These are phyloP conservation scores for Clanis bilineata DNA, from an alignment of 2,888 invertebrate genomes.

Conservation along the genomic window DNA sequence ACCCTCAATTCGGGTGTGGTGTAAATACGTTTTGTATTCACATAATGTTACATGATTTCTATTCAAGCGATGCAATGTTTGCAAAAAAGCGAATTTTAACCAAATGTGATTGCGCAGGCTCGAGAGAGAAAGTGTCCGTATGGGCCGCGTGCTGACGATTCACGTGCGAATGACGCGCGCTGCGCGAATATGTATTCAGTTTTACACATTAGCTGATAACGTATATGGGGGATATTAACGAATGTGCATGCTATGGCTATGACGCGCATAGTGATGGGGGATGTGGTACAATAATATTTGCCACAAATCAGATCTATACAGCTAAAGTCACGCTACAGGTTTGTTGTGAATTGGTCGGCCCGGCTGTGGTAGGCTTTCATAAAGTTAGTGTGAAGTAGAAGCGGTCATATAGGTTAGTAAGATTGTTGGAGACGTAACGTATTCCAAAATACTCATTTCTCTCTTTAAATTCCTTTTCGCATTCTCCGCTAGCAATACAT, in stretches of 20 bases:
- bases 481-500: too few relatives aligned
- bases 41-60: constrained; percentile 22
- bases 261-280: neutral
- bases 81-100: constrained; percentile 65
- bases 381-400: too few relatives aligned
- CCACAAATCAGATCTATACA: too few relatives aligned
- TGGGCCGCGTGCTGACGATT: constrained; percentile 49
- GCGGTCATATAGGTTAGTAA: too few relatives aligned
- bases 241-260: constrained; percentile 17
- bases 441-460: too few relatives aligned
- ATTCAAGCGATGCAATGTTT: constrained; percentile 33
- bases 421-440: too few relatives aligned
- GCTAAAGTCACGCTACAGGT: too few relatives aligned
- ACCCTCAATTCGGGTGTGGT: neutral
- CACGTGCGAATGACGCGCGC: constrained; percentile 53
- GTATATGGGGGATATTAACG: constrained; percentile 35
- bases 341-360: too few relatives aligned
- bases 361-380: too few relatives aligned
- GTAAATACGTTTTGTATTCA: constrained; percentile 13
- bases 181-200: constrained; percentile 56
- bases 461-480: too few relatives aligned
- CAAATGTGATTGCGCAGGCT: constrained; percentile 56
- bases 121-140: constrained; percentile 62
- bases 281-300: too few relatives aligned
- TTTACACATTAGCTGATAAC: constrained; percentile 35